Percentiles rank a stretch among this genome's conserved stretches.
Evolutionary conservation across 2,888 invertebrate genomes (phyloP).

Genomic region (Drosophila austrosaltans): DNA sequence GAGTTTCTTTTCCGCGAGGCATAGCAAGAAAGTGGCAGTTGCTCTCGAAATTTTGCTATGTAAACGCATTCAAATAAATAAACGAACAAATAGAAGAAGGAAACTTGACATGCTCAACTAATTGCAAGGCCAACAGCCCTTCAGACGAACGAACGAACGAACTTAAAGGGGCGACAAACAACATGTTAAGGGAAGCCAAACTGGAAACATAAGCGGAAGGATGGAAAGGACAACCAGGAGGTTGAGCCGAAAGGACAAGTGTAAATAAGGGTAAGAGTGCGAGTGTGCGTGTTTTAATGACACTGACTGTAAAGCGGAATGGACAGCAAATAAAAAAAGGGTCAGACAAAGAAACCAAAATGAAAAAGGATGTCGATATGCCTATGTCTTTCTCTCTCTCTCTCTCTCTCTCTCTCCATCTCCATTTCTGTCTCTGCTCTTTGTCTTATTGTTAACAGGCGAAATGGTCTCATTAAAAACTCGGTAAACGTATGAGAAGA

Average conservation of each 20-base stretch:
- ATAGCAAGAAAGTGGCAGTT: slow-evolving; percentile 16
- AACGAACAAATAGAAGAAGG: slow-evolving; percentile 46
- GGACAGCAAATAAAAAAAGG: slow-evolving; percentile 48
- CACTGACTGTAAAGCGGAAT: slow-evolving; percentile 34
- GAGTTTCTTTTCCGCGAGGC: slow-evolving; percentile 34
- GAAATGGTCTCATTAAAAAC: slow-evolving; percentile 68
- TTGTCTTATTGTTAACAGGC: slow-evolving; percentile 49
- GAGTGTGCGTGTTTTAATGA: slow-evolving; percentile 41
- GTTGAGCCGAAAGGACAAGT: slow-evolving; percentile 23
- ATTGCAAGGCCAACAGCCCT: slow-evolving; percentile 76
- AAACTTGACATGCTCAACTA: slow-evolving; percentile 58
- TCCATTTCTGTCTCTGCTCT: slow-evolving; percentile 17
- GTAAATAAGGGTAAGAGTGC: slow-evolving; percentile 38
- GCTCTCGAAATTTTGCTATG: slow-evolving; percentile 47
- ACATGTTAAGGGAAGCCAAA: slow-evolving; percentile 25
- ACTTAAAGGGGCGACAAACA: slow-evolving; percentile 56
- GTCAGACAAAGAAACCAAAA: slow-evolving; percentile 39
- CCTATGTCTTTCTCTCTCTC: slow-evolving; percentile 34
- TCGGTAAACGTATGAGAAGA: slow-evolving; percentile 63
- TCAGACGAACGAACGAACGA: slow-evolving; percentile 47
- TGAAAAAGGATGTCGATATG: slow-evolving; percentile 26
- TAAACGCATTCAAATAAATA: slow-evolving; percentile 28
- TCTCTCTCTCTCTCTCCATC: slow-evolving; percentile 34
- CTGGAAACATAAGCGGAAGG: slow-evolving; percentile 7
- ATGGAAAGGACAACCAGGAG: slow-evolving; percentile 2